Conservation (phyloP, 1,140 invertebrate genomes). For the Macrotrachela quadricornifera region DNA sequence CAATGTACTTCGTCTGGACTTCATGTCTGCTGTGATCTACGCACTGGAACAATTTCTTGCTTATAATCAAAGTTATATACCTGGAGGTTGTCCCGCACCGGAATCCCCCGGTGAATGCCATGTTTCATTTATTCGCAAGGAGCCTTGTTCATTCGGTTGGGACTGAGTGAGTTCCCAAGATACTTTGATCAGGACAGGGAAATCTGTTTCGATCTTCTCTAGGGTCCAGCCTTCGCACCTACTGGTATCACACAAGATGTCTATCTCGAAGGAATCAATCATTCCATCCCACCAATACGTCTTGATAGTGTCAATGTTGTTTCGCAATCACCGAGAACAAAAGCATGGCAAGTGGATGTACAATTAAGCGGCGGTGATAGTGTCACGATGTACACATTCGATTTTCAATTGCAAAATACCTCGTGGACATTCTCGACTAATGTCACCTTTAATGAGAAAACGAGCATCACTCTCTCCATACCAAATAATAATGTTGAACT, state of each 20-base stretch:
- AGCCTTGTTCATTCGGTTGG: conserved; percentile 87
- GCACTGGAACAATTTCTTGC: conserved; percentile 38
- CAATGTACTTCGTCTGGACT: conserved; percentile 37
- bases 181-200: too few species aligned
- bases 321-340: too few species aligned
- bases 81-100: conserved; percentile 49
- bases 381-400: too few species aligned
- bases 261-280: conserved; percentile 11
- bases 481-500: conserved; percentile 10
- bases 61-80: conserved; percentile 46
- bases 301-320: too few species aligned
- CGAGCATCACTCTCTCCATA: too few species aligned
- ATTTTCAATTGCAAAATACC: too few species aligned
- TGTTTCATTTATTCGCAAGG: conserved; percentile 76
- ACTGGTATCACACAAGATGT: conserved; percentile 57
- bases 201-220: too few species aligned
- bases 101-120: conserved; percentile 77
- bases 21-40: conserved; percentile 50
- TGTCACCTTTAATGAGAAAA: too few species aligned
- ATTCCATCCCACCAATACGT: too few species aligned
- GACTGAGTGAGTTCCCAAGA: conserved; percentile 69
- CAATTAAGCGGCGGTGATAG: too few species aligned
- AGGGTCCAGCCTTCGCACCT: conserved; percentile 45
- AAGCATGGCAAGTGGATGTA: too few species aligned
- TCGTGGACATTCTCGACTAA: too few species aligned